A percentile compares a stretch with the other conserved stretches of the same genome.
phyloP scores from a whole-genome alignment of 64 coral and sea anemone species.

The Trachythela sp. region DNA sequence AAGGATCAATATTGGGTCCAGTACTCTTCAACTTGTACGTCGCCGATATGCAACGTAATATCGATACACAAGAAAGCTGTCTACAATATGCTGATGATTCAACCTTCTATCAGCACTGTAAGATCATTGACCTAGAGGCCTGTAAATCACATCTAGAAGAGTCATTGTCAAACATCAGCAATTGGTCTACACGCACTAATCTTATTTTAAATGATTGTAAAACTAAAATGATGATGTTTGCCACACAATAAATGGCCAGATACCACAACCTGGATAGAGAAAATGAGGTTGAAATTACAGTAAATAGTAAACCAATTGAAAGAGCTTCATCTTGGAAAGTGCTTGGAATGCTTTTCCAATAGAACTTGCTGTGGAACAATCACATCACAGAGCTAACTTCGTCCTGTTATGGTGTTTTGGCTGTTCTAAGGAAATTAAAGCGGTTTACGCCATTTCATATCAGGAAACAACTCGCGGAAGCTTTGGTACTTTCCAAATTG shows the following conservation, averaged over 20 bases:
- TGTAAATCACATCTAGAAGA: neutral
- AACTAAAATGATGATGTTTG: too few relatives aligned
- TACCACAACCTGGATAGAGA: conserved; percentile 21
- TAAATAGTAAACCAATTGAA: conserved; percentile 16
- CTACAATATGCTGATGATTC: conserved; percentile 30
- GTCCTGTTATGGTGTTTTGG: conserved; percentile 29
- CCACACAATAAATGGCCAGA: neutral
- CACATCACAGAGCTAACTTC: conserved; percentile 35
- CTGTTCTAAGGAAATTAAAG: conserved; percentile 4
- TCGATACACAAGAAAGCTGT: neutral
- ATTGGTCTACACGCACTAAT: neutral
- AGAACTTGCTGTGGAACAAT: conserved; percentile 31
- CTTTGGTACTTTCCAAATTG: neutral
- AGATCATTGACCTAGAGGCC: neutral
- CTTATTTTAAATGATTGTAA: too few relatives aligned
- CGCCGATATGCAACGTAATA: conserved; percentile 24
- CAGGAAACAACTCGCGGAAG: neutral
- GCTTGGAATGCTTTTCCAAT: conserved; percentile 20
- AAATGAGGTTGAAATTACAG: conserved; percentile 13
- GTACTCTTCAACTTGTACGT: conserved; percentile 31
- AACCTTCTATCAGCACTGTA: neutral
- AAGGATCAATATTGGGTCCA: conserved; percentile 29
- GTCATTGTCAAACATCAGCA: neutral
- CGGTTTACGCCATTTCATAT: neutral
- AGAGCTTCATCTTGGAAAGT: conserved; percentile 14